These are phyloP conservation scores for Spatulosminthurus flaviceps DNA, from an alignment of 2,888 invertebrate species.

Conservation along the genomic window DNA sequence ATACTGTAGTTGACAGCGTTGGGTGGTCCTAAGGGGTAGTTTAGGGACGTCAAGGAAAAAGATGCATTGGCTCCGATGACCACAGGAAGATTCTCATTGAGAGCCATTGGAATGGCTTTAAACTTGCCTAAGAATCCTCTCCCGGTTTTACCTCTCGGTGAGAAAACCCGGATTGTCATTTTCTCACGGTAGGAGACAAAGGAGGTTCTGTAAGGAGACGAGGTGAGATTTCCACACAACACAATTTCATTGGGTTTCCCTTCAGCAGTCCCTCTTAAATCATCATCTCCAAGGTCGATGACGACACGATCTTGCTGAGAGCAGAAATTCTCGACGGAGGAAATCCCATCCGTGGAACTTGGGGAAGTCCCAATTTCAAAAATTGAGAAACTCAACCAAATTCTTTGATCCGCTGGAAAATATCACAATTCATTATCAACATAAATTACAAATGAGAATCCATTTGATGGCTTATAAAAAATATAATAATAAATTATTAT, in stretches of 20 bases:
- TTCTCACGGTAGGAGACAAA: conserved; percentile 75
- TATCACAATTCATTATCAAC: neutral
- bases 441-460: neutral
- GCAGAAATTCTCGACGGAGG: conserved; percentile 51
- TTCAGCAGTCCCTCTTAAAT: neutral
- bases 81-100: conserved; percentile 56
- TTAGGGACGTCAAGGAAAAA: conserved; percentile 57
- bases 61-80: conserved; percentile 53
- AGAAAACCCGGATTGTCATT: conserved; percentile 73
- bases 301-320: conserved; percentile 67
- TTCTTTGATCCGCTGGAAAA: conserved; percentile 71
- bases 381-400: conserved; percentile 75
- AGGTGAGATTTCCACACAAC: conserved; percentile 62
- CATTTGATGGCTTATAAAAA: neutral
- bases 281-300: conserved; percentile 69
- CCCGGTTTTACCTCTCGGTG: conserved; percentile 74
- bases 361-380: conserved; percentile 62
- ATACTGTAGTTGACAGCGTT: conserved; percentile 67
- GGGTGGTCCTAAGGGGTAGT: conserved; percentile 63
- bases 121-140: conserved; percentile 73
- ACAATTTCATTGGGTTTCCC: conserved; percentile 55
- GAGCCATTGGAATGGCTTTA: conserved; percentile 73
- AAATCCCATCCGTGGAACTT: conserved; percentile 33
- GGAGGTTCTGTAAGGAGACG: conserved; percentile 53
- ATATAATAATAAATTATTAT: too few relatives aligned